Evolutionary conservation across 2,113 vertebrate species (phyloP), one percentile per base, ranked within the genome.

Genomic region (Dicaeum eximium): DNA sequence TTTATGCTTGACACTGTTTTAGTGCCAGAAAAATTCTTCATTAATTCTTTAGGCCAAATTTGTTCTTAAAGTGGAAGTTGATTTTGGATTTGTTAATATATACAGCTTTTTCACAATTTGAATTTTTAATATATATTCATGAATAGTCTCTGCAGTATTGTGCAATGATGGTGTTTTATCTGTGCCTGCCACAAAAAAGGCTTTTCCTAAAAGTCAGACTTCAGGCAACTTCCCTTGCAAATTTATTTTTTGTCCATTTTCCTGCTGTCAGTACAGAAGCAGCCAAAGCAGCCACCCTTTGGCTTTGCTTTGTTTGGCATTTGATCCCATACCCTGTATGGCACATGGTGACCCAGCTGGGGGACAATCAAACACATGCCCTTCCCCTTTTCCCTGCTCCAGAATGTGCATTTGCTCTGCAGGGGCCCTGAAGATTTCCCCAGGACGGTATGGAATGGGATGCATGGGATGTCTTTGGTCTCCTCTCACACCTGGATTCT

Each of bases 91-190:
- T 89, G 35, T 82, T 92, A 95, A 94, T 73, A 54, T 33, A 92
- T 91, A 71, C 80, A 58, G 61, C 45, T 85, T 88, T 80, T 81
- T 61, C 61, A 58, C 35, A 44, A 62, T 91, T 77, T 82, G 50
- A 86, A 74, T 83, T 88, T 92, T 94, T 95, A 88, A 94, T 94
- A 75, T 95, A 93, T 94, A 93, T 95, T 95, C 91, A 94, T 95
- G 91, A 91, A 37, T 35, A 56, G 82, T 62, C 84, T 89, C 84
- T 92, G 33, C 0, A 3, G 86, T 78, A 57, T 83, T 92, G 54
- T 87, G 44, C 51, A 50, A 28, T 35, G 50, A 23, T 60, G 45
- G 16, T 79, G 58, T 92, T 96, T 96, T 95, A 96, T 96, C 93
- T 96, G 50, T 56, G 89, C 42, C 67, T 93, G 51, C 65, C 92